Base-by-base conservation (phyloP, 2,888 invertebrate species). In the Volucella bombylans region DNA sequence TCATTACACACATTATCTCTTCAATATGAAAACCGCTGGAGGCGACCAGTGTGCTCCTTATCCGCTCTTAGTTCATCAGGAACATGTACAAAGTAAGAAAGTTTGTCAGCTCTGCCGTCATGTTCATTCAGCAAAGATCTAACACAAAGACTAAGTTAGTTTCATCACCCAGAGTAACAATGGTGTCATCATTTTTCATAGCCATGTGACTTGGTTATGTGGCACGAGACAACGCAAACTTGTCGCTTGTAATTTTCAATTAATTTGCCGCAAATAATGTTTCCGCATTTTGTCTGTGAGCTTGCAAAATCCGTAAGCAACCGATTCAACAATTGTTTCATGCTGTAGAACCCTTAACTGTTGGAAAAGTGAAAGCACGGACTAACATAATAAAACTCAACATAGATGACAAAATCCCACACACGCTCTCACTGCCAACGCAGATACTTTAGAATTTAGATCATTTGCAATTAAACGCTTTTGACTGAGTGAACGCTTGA, bases 1-100 rank as follows among this genome's bases (percentile, higher is more conserved):
- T 43, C 76, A 52, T 82, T 59, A 82, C 81, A 82, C 71, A 82
- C 55, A 73, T 80, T 59, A 59, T 64, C 39, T 39, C 15, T 9
- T 39, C 39, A 14, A 41, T n/a, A 14, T 2, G 8, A 57, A 39
- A 39, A 49, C 6, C 38, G 11, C 49, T 38, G 1, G 15, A 49
- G 49, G 65, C 45, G 65, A 49, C 18, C 52, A 52, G 14, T 41
- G 10, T 52, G 18, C 14, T 39, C 50, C 50, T 65, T 52, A 14
- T 43, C 10, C 62, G 11, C 10, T 10, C 23, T 0, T 14, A 18
- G 43, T 23, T 18, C 11, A 23, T 43, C 61, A 14, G 61, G 45
- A 15, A 61, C 61, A 18, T 12, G 61, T 61, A 14, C 4, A 43
- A 45, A 15, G n/a, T n/a, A 31, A 65, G n/a, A 31, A 31, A 31